Conservation (phyloP, 2,113 vertebrate species). For the Centropristis striata region DNA sequence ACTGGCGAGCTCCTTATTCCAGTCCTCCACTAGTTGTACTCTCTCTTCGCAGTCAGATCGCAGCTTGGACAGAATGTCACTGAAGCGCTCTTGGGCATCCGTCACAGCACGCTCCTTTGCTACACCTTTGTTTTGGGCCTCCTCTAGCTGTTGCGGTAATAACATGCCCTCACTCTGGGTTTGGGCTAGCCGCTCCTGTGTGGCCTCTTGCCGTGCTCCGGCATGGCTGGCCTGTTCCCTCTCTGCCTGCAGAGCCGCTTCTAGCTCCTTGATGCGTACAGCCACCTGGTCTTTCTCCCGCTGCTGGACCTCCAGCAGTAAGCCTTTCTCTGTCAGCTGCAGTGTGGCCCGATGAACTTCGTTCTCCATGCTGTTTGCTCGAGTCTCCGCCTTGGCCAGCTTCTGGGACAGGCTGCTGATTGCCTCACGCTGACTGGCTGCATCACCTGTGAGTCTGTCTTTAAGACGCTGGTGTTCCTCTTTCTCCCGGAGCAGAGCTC, state of each 20-base stretch:
- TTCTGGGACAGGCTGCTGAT: conserved; percentile 89
- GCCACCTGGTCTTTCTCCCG: conserved; percentile 87
- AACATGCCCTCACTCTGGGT: conserved; percentile 91
- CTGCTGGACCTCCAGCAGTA: conserved; percentile 87
- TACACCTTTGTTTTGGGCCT: conserved; percentile 89
- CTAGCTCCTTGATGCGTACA: conserved; percentile 85
- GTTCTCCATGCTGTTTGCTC: conserved; percentile 89
- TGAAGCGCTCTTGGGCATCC: conserved; percentile 91
- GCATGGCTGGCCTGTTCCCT: conserved; percentile 86
- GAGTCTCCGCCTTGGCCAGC: conserved; percentile 87
- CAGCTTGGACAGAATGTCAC: conserved; percentile 88
- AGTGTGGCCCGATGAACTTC: conserved; percentile 88
- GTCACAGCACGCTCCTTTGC: conserved; percentile 90
- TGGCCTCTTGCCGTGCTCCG: conserved; percentile 88
- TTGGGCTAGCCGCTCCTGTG: conserved; percentile 91
- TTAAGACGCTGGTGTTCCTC: conserved; percentile 90
- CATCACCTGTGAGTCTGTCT: conserved; percentile 87
- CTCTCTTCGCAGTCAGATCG: conserved; percentile 90
- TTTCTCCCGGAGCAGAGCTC: conserved; percentile 87
- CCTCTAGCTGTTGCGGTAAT: conserved; percentile 92
- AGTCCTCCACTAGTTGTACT: conserved; percentile 88
- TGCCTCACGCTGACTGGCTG: conserved; percentile 83
- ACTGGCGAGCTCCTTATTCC: conserved; percentile 89
- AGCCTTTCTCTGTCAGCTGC: conserved; percentile 88
- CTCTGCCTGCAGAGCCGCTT: conserved; percentile 85